Evolutionary conservation across 64 coral and sea anemone species (phyloP).

Genomic region (Orbicella faveolata): DNA sequence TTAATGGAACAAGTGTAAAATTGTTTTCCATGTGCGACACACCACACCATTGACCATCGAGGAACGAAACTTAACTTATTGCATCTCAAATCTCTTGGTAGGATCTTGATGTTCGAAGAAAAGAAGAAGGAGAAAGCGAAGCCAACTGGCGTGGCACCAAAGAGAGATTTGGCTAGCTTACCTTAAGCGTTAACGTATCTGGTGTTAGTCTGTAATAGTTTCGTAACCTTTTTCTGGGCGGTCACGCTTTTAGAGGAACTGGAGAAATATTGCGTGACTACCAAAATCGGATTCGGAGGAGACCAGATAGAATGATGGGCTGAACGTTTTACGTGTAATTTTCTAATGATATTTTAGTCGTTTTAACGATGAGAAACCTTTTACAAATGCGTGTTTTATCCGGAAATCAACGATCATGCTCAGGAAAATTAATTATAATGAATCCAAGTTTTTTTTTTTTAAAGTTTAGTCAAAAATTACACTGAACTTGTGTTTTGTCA

Average conservation of each 20-base stretch:
- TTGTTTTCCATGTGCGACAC: no score
- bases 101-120: conserved; percentile 86
- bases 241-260: neutral
- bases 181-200: conserved; percentile 27
- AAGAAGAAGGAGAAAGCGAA: conserved; percentile 81
- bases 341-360: neutral
- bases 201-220: neutral
- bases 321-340: neutral
- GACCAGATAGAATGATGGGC: neutral
- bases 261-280: neutral
- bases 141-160: conserved; percentile 69
- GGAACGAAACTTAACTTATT: no score
- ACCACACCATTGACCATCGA: no score
- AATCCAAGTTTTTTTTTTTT: no score
- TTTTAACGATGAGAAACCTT: neutral
- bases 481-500: no score
- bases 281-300: no score
- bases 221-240: neutral
- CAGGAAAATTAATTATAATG: no score
- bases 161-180: conserved; percentile 82
- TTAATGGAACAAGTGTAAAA: no score
- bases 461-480: no score
- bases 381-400: no score
- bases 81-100: conserved; percentile 14
- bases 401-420: no score